These are phyloP conservation scores for Pentalonia nigronervosa DNA, from an alignment of 1,140 invertebrate species.

Conservation along the genomic window DNA sequence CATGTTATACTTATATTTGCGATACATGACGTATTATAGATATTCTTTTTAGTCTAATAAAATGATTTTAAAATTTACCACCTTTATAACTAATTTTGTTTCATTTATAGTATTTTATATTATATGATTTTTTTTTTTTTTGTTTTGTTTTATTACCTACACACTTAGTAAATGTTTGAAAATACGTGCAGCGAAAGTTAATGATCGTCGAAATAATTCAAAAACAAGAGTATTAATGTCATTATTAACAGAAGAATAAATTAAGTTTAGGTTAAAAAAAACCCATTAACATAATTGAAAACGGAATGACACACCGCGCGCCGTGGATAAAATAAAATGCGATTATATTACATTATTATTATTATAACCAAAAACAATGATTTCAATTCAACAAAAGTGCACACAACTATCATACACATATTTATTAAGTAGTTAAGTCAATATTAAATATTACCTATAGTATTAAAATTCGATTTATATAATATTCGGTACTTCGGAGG, in stretches of 20 bases:
- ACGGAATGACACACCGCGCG: background rate
- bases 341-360: background rate
- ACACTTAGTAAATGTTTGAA: background rate
- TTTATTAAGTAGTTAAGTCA: background rate
- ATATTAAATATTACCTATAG: background rate
- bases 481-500: too few species aligned
- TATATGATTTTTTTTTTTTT: background rate
- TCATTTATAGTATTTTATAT: background rate
- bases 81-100: background rate
- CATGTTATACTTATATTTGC: background rate
- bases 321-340: background rate
- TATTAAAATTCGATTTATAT: background rate
- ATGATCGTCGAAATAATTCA: constrained; percentile 17
- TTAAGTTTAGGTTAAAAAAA: constrained; percentile 23
- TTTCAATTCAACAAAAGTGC: background rate
- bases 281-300: constrained; percentile 38
- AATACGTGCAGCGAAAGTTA: constrained; percentile 16
- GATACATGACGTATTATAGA: background rate
- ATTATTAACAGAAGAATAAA: constrained; percentile 41
- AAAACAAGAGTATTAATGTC: constrained; percentile 30
- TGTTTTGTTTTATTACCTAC: background rate
- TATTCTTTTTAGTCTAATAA: background rate
- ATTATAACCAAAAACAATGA: background rate
- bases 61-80: background rate
- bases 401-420: background rate